phyloP scores from a whole-genome alignment of 2,888 invertebrate genomes.

The Amaurobius ferox region DNA sequence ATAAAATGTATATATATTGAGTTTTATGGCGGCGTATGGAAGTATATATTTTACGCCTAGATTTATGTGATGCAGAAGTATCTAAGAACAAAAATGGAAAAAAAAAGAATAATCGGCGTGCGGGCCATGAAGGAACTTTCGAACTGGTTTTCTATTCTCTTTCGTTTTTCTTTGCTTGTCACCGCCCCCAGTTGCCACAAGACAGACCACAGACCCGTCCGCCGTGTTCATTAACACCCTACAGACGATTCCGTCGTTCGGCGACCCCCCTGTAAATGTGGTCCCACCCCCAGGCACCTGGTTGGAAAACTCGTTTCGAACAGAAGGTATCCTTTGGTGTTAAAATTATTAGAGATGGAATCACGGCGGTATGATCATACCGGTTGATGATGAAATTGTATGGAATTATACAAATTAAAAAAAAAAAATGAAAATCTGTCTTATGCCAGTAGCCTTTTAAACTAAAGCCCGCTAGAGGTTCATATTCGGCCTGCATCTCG shows the following conservation, averaged over 20 bases:
- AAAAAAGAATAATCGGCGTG: not conserved
- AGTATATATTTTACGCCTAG: not conserved
- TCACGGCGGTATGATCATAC: too few relatives aligned
- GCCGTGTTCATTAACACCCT: constrained; percentile 18
- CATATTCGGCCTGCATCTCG: too few relatives aligned
- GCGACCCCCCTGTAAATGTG: not conserved
- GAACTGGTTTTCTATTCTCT: not conserved
- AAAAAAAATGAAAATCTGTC: too few relatives aligned
- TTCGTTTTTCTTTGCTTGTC: not conserved
- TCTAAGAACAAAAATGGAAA: not conserved
- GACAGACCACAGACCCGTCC: constrained; percentile 12
- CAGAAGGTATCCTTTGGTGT: not conserved
- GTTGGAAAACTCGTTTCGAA: not conserved
- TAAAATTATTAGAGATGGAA: not conserved
- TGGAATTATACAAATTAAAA: too few relatives aligned
- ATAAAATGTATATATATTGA: constrained; percentile 6
- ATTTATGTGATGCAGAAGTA: not conserved
- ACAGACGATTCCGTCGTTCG: not conserved
- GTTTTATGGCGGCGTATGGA: not conserved
- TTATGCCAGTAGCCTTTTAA: too few relatives aligned
- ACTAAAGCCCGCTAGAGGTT: too few relatives aligned
- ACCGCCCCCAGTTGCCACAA: constrained; percentile 10
- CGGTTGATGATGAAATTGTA: too few relatives aligned
- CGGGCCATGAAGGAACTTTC: not conserved
- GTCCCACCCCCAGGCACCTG: constrained; percentile 2